Conservation (phyloP, 2,888 invertebrate species). For the Nomada flava region DNA sequence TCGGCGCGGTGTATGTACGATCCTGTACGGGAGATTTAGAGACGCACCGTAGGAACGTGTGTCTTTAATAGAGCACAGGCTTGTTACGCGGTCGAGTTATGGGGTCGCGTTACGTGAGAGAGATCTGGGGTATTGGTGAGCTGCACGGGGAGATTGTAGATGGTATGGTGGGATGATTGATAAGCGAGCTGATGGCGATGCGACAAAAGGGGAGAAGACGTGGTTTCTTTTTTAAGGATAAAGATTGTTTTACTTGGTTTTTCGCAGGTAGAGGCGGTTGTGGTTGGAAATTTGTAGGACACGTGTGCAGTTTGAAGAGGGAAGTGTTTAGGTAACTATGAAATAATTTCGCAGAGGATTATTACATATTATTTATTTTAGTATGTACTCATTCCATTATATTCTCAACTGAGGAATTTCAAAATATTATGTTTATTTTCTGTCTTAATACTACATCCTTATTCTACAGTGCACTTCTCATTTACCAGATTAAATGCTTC, state of each 20-base stretch:
- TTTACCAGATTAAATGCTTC: too few species aligned
- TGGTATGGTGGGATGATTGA: conserved; percentile 2
- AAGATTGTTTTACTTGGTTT: not conserved
- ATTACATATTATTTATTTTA: too few species aligned
- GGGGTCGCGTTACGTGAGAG: conserved; percentile 42
- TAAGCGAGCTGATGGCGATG: not conserved
- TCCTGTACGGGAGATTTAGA: conserved; percentile 15
- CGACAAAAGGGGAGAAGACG: too few species aligned
- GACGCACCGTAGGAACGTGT: conserved; percentile 29
- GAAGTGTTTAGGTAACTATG: too few species aligned
- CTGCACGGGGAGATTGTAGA: not conserved
- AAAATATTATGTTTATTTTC: too few species aligned
- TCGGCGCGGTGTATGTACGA: not conserved
- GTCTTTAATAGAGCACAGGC: conserved; percentile 34
- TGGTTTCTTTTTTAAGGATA: not conserved
- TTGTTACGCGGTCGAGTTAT: conserved; percentile 52
- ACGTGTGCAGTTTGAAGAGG: too few species aligned
- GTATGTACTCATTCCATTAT: too few species aligned
- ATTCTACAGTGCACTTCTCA: too few species aligned
- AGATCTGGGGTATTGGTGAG: conserved; percentile 5
- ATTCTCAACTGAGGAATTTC: too few species aligned
- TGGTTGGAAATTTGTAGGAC: not conserved
- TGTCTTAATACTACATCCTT: too few species aligned
- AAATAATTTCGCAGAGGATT: too few species aligned
- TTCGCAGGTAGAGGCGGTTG: not conserved